Conservation (phyloP, 1,140 invertebrate species). For the Dysdera silvatica region DNA sequence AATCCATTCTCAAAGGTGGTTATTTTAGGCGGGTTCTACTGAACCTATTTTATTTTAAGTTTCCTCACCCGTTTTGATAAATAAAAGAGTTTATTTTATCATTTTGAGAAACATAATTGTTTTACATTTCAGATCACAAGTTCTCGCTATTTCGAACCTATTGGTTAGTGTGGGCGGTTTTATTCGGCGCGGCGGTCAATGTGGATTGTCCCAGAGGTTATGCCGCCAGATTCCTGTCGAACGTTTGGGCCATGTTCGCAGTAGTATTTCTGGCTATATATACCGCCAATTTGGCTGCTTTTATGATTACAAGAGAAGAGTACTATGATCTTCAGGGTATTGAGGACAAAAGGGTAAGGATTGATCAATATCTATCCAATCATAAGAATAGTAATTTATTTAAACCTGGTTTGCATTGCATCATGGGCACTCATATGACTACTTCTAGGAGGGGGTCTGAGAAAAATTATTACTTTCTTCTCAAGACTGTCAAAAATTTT, state of each 20-base stretch:
- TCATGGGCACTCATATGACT: no score
- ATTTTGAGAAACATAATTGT: no score
- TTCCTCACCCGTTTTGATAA: no score
- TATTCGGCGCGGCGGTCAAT: constrained; percentile 94
- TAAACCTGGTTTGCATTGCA: no score
- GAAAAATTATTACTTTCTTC: no score
- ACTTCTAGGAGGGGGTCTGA: no score
- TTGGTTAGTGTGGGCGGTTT: constrained; percentile 99
- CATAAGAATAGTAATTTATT: no score
- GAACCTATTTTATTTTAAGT: no score
- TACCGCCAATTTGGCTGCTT: constrained; percentile 94
- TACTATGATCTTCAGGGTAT: constrained; percentile 88
- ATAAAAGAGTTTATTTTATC: no score
- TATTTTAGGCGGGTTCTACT: no score
- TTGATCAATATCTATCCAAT: background rate
- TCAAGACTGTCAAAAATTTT: no score
- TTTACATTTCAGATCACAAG: constrained; percentile 50
- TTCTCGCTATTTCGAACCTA: constrained; percentile 95
- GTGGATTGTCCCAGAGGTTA: constrained; percentile 90
- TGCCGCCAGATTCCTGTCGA: constrained; percentile 87
- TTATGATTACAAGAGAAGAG: constrained; percentile 98
- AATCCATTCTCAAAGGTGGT: no score
- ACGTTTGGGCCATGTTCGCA: constrained; percentile 96
- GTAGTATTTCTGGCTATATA: constrained; percentile 86
- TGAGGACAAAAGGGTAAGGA: constrained; percentile 66